A percentile compares a stretch with the other conserved stretches of the same genome.
These are phyloP conservation scores for Phaethon lepturus DNA, from an alignment of 2,113 vertebrate species.

Conservation along the genomic window DNA sequence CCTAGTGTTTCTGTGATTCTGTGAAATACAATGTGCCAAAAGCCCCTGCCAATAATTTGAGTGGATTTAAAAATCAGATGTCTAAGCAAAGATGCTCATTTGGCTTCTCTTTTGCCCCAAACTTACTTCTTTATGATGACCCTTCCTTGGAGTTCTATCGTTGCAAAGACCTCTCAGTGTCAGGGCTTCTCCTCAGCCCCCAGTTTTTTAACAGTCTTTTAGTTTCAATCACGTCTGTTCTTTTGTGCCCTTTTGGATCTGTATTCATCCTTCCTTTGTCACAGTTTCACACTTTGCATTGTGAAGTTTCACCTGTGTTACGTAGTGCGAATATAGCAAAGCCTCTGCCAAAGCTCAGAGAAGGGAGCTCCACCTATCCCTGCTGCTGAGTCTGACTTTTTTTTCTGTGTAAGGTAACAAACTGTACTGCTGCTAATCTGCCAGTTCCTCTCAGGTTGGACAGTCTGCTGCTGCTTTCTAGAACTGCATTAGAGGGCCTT, in stretches of 20 bases:
- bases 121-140: neutral
- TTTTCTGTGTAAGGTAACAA: neutral
- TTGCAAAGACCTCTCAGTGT: neutral
- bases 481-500: neutral
- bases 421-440: neutral
- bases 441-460: neutral
- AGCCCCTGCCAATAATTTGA: neutral
- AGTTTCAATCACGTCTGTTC: accelerated
- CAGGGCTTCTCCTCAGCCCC: neutral
- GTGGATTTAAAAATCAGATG: neutral
- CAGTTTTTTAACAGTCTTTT: neutral
- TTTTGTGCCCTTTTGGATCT: neutral
- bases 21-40: neutral
- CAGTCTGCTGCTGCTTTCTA: neutral
- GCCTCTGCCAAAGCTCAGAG: neutral
- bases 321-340: neutral
- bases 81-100: neutral
- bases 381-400: neutral
- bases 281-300: neutral
- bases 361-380: slow-evolving; percentile 5
- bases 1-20: too few relatives aligned
- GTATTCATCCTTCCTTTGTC: neutral
- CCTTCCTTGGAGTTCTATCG: neutral
- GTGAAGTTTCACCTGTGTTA: neutral
- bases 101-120: neutral